Evolutionary conservation across 2,797 vertebrate species (phyloP), one percentile per base, ranked within the genome.

Genomic region (Enteromius unitaeniatus): DNA sequence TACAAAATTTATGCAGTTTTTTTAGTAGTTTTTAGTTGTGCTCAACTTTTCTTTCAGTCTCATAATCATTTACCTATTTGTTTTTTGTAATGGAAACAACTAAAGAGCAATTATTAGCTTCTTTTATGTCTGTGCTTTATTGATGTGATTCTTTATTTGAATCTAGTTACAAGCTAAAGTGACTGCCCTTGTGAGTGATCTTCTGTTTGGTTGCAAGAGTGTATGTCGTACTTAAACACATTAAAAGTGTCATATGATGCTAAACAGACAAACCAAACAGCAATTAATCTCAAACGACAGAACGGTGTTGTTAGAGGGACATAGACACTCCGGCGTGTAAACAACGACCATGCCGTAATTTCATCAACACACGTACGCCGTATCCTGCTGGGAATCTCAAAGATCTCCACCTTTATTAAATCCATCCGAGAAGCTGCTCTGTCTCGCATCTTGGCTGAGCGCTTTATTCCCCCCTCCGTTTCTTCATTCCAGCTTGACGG

Each of bases 381-480:
- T 42, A 34, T 34, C 53, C 55, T 17, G n/a, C 64, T 55, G 81
- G 60, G 81, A 65, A 49, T 55, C 62, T 81, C 21, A 67, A 69
- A 55, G 73, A 60, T 77, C 82, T 83, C 73, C 64, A 83, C 62
- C 64, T 77, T 78, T 77, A 78, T 83, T 83, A 69, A 83, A 83
- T 78, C 74, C 17, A 62, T 83, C 79, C 17, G 64, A 26, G 45
- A 69, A 77, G 65, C 68, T 78, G 15, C 77, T 73, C 62, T 58
- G 10, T 67, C 53, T 74, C 28, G 2, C 49, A 13, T 72, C 45
- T 70, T 65, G 62, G 80, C 69, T 51, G 60, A 62, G 62, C 19
- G 40, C 23, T 64, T 72, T 70, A 72, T 78, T 34, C 47, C 28
- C 37, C 76, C 42, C 34, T 84, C 31, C 10, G 21, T 74, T 74